Evolutionary conservation across 1,140 invertebrate species (phyloP), one percentile per base, ranked within the genome.

Genomic region (Pseudoatta argentina): DNA sequence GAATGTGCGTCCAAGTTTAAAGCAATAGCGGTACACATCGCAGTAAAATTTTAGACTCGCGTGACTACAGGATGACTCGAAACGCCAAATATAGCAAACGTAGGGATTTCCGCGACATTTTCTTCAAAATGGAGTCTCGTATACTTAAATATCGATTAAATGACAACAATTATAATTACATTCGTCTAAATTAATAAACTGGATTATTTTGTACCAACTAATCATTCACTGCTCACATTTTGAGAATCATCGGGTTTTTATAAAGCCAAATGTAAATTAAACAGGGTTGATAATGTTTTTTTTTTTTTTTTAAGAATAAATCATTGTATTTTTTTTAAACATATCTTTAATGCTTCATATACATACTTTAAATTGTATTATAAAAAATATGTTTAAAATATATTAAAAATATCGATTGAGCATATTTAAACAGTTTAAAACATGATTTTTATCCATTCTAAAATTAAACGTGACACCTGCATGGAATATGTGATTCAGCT

Each of bases 71-170:
- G 24, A 57, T 92, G 88, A 92, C 55, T 92, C 87, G 90, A 72
- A 86, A 57, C 12, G 71, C 86, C 90, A 87, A 90, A 91, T 90
- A 91, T 91, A 91, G 86, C 51, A 55, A 86, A 77, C 66, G 55
- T 27, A 21, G 76, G 63, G 75, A 86, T 88, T 88, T 89, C 75
- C 73, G 48, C 34, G 4, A 39, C 69, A 89, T 87, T 90, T 85
- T 89, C 12, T 67, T 44, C 12, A 14, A 82, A 61, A 63, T 48
- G 39, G 1, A 16, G 51, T 66, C 51, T 44, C n/a, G 51, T 10
- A 12, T 8, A 3, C 12, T 39, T 21, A 34, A 64, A 30, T 2
- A 21, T 14, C 16, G 8, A 72, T 44, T 0, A 16, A 72, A 64
- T 3, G 27, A 63, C 10, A 53, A 51, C 34, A 55, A 12, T 27